Percentiles rank a stretch among this genome's conserved stretches.
phyloP scores from a whole-genome alignment of 2,113 vertebrate species.

The Cichladusa arquata region DNA sequence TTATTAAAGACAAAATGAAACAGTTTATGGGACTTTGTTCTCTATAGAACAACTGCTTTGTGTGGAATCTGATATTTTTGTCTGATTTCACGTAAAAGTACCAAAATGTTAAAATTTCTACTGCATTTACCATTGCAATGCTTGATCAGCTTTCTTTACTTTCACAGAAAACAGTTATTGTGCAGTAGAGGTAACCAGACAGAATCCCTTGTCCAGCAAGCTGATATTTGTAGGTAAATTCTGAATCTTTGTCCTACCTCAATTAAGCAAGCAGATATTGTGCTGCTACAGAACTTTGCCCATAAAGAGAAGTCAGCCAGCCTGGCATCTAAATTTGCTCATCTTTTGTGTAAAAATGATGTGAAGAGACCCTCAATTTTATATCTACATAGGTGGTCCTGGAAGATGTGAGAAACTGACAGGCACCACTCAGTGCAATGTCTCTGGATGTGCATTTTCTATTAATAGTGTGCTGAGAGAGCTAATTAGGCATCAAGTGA shows the following conservation, averaged over 20 bases:
- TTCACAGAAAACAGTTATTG: background rate
- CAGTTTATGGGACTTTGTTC: background rate
- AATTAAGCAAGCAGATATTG: background rate
- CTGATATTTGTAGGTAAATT: background rate
- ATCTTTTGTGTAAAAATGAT: background rate
- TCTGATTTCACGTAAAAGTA: background rate
- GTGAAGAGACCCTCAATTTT: background rate
- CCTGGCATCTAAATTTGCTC: background rate
- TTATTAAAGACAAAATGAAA: background rate
- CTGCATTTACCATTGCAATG: background rate
- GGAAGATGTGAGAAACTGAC: background rate
- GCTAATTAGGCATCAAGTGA: slow-evolving; percentile 22
- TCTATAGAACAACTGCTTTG: background rate
- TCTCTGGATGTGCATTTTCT: background rate
- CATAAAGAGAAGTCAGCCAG: background rate
- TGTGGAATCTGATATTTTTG: background rate
- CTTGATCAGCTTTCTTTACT: background rate
- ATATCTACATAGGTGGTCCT: background rate
- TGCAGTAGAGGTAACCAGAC: background rate
- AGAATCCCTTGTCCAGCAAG: background rate
- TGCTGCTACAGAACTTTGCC: background rate
- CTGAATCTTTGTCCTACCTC: background rate
- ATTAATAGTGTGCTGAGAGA: background rate
- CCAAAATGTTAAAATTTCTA: background rate
- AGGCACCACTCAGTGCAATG: background rate